These are phyloP conservation scores for Artibeus lituratus DNA, from an alignment of 2,797 vertebrate genomes.

Conservation along the genomic window DNA sequence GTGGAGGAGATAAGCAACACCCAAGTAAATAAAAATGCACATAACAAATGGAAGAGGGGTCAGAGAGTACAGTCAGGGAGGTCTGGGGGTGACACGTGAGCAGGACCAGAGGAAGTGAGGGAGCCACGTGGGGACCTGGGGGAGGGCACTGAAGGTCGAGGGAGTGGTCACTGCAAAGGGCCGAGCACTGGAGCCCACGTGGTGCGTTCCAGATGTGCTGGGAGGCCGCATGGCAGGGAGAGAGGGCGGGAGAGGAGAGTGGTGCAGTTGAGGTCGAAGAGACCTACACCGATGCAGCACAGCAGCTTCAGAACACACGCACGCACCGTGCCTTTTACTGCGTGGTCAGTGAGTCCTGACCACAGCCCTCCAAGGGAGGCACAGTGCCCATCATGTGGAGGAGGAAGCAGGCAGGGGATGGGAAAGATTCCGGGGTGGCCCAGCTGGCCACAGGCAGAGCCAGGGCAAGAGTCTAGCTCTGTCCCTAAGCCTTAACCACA, in stretches of 20 bases:
- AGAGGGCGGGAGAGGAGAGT: not conserved
- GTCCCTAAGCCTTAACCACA: not conserved
- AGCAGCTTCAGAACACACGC: not conserved
- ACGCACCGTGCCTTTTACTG: not conserved
- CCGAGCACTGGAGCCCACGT: not conserved
- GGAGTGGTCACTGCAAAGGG: not conserved
- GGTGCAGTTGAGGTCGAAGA: not conserved
- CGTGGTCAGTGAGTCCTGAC: not conserved
- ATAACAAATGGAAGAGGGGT: not conserved
- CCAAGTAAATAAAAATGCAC: not conserved
- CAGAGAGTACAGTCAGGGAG: not conserved
- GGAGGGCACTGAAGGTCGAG: not conserved
- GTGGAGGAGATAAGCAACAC: not conserved
- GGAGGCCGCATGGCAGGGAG: not conserved
- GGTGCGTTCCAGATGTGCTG: not conserved
- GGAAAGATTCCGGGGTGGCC: not conserved
- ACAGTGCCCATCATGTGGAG: accelerated
- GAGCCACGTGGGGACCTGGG: accelerated
- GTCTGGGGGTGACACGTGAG: not conserved
- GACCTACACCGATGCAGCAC: not conserved
- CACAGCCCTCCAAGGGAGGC: not conserved
- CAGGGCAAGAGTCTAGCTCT: not conserved
- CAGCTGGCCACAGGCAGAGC: not conserved
- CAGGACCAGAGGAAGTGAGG: not conserved
- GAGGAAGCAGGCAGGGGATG: not conserved